Evolutionary conservation across 1,140 invertebrate genomes (phyloP).

Genomic region (Nilaparvata lugens): DNA sequence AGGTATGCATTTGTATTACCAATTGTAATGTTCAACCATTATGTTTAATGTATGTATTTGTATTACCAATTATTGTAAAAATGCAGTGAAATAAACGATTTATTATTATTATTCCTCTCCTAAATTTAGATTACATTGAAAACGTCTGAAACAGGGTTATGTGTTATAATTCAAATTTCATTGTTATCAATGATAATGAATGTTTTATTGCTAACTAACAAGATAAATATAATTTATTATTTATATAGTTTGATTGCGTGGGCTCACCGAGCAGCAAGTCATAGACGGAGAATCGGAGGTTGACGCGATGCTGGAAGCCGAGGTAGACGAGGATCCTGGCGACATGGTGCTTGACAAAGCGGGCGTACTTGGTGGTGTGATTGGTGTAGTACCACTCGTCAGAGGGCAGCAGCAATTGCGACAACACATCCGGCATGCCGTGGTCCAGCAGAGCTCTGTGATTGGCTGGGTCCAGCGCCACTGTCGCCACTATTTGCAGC

Average conservation of each 20-base stretch:
- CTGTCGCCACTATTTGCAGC: slow-evolving; percentile 52
- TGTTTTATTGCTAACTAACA: too few species aligned
- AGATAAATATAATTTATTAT: too few species aligned
- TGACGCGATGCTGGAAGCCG: slow-evolving; percentile 39
- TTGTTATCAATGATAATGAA: background rate
- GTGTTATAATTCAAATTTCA: background rate
- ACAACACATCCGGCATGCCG: slow-evolving; percentile 53
- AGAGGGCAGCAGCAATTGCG: slow-evolving; percentile 57
- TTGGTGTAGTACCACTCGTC: slow-evolving; percentile 71
- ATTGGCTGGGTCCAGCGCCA: slow-evolving; percentile 47
- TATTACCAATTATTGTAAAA: too few species aligned
- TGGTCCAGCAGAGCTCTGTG: slow-evolving; percentile 47
- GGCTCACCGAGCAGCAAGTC: slow-evolving; percentile 35
- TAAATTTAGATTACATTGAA: background rate
- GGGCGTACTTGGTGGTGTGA: slow-evolving; percentile 58
- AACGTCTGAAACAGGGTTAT: background rate
- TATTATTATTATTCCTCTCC: background rate
- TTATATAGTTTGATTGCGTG: too few species aligned
- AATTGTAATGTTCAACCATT: too few species aligned
- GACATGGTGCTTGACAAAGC: slow-evolving; percentile 62
- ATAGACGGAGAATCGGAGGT: slow-evolving; percentile 38
- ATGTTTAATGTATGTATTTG: too few species aligned
- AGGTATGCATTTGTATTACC: too few species aligned
- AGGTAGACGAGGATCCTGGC: slow-evolving; percentile 51
- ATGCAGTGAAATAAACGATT: background rate